A percentile compares a stretch with the other conserved stretches of the same genome.
Evolutionary conservation across 64 coral and sea anemone genomes (phyloP).

Genomic region (Actinia tenebrosa): DNA sequence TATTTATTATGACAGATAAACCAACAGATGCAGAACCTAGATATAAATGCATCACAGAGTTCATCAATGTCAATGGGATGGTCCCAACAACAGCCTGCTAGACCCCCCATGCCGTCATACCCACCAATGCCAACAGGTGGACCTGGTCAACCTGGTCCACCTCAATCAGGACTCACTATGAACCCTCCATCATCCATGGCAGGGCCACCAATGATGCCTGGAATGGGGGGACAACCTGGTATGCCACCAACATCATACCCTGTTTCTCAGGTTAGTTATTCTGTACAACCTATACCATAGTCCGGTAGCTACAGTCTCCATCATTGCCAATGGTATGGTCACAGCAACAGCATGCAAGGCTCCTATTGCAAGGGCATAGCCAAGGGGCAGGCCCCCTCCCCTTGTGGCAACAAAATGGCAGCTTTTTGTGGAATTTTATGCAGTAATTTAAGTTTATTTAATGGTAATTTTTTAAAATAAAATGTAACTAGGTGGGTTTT

Average conservation of each 20-base stretch:
- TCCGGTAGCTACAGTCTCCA: no score
- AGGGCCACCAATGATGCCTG: constrained; percentile 42
- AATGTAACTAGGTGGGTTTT: no score
- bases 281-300: neutral
- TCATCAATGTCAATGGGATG: constrained; percentile 17
- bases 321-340: no score
- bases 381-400: no score
- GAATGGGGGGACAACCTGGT: constrained; percentile 7
- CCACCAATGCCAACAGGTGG: constrained; percentile 5
- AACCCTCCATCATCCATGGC: constrained; percentile 48
- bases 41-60: constrained; percentile 14
- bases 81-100: no score
- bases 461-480: no score
- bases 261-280: neutral
- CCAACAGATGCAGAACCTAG: constrained; percentile 43
- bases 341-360: no score
- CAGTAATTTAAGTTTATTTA: no score
- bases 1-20: constrained; percentile 9
- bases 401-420: no score
- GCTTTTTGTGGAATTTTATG: no score
- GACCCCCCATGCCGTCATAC: neutral
- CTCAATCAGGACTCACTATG: constrained; percentile 44
- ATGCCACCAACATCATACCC: constrained; percentile 1
- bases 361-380: no score
- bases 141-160: constrained; percentile 37